Conservation (phyloP, 1,140 invertebrate genomes). For the Hormaphis cornu region DNA sequence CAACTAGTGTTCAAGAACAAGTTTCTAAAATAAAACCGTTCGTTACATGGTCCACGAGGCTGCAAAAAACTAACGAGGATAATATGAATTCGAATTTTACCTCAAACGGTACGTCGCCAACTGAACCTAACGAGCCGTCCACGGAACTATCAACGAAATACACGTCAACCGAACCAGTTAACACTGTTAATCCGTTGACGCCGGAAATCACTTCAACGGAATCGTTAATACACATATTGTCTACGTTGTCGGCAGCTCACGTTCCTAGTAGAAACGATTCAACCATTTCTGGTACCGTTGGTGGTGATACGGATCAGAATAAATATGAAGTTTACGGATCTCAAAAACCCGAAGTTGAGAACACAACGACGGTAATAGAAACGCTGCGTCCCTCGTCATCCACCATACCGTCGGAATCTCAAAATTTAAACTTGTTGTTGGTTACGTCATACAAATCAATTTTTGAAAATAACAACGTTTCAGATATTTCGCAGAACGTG, state of each 20-base stretch:
- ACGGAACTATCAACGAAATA: neutral
- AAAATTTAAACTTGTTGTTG: neutral
- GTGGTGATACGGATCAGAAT: conserved; percentile 23
- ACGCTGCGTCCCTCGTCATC: conserved; percentile 12
- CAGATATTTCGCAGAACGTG: neutral
- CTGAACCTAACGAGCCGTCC: neutral
- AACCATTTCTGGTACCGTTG: neutral
- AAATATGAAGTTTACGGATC: conserved; percentile 24
- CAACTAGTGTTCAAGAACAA: neutral
- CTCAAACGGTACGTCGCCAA: neutral
- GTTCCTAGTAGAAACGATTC: neutral
- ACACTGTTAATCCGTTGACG: neutral
- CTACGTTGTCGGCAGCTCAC: neutral
- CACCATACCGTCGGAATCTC: neutral
- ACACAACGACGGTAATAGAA: conserved; percentile 15
- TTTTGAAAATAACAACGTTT: conserved; percentile 8
- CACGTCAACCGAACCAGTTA: neutral
- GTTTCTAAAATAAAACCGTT: conserved; percentile 35
- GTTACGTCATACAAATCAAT: conserved; percentile 28
- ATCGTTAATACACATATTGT: neutral
- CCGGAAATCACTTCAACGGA: neutral
- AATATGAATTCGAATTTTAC: neutral
- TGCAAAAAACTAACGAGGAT: conserved; percentile 33
- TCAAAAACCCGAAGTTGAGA: conserved; percentile 15
- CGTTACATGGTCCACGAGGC: conserved; percentile 34